These are phyloP conservation scores for Psittacula cyanocephala DNA, from an alignment of 2,113 vertebrate genomes.

Conservation along the genomic window DNA sequence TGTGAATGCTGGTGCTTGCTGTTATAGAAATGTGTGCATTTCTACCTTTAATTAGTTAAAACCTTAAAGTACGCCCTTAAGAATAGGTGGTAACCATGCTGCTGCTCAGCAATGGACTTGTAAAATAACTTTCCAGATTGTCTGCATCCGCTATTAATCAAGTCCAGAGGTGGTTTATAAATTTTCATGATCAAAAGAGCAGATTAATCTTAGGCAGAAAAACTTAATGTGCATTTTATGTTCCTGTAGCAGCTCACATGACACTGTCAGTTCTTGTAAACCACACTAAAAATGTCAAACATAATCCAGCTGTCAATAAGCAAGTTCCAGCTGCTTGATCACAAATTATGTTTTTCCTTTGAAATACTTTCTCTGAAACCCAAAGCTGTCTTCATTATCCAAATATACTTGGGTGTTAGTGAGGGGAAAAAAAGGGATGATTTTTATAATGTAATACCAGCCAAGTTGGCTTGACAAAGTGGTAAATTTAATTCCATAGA, in stretches of 20 bases:
- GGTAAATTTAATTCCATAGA: background rate
- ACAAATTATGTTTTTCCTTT: conserved; percentile 4
- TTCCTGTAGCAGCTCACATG: background rate
- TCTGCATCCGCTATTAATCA: background rate
- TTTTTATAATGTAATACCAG: background rate
- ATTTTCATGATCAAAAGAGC: background rate
- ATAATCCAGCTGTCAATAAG: conserved; percentile 13
- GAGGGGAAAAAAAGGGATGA: background rate
- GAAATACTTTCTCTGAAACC: background rate
- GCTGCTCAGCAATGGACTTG: background rate
- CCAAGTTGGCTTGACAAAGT: background rate
- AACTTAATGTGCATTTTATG: background rate
- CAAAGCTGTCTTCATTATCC: background rate
- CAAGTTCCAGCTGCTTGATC: conserved; percentile 14
- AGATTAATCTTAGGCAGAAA: background rate
- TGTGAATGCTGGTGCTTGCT: background rate
- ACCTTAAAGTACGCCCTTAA: background rate
- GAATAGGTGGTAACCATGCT: background rate
- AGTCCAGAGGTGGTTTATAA: background rate
- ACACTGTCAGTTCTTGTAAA: background rate
- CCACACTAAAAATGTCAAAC: conserved; percentile 1
- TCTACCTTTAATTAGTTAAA: background rate
- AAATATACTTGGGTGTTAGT: background rate
- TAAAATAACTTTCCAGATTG: background rate
- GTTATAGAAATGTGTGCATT: background rate